These are phyloP conservation scores for Piscicola geometra DNA, from an alignment of 2,888 invertebrate genomes.

Conservation along the genomic window DNA sequence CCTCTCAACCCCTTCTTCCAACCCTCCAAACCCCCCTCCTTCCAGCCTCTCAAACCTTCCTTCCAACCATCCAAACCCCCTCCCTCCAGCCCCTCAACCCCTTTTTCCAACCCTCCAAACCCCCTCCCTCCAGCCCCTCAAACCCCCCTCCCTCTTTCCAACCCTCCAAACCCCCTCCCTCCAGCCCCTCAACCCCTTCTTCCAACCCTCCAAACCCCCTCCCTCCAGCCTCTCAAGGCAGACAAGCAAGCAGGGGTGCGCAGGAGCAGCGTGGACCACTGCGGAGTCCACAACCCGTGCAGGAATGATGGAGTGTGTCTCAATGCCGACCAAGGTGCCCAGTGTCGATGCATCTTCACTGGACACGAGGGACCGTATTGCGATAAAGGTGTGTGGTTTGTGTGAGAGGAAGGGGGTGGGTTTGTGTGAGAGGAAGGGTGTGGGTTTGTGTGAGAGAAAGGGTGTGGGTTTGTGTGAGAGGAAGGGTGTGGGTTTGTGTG, in stretches of 20 bases:
- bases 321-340: not conserved
- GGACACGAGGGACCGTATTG: not conserved
- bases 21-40: too few relatives aligned
- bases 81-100: too few relatives aligned
- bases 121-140: not conserved
- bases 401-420: not conserved
- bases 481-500: too few relatives aligned
- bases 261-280: conserved; percentile 1
- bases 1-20: too few relatives aligned
- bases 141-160: not conserved
- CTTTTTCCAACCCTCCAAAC: too few relatives aligned
- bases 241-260: not conserved
- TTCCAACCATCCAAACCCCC: too few relatives aligned
- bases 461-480: too few relatives aligned
- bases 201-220: not conserved
- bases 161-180: not conserved
- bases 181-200: not conserved
- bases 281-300: conserved; percentile 1
- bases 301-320: not conserved
- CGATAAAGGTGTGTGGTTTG: not conserved
- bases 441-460: too few relatives aligned
- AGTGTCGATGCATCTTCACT: conserved; percentile 3
- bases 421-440: too few relatives aligned
- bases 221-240: not conserved
- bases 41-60: too few relatives aligned